These are phyloP conservation scores for Bombus superbus DNA, from an alignment of 1,140 invertebrate genomes.

Conservation along the genomic window DNA sequence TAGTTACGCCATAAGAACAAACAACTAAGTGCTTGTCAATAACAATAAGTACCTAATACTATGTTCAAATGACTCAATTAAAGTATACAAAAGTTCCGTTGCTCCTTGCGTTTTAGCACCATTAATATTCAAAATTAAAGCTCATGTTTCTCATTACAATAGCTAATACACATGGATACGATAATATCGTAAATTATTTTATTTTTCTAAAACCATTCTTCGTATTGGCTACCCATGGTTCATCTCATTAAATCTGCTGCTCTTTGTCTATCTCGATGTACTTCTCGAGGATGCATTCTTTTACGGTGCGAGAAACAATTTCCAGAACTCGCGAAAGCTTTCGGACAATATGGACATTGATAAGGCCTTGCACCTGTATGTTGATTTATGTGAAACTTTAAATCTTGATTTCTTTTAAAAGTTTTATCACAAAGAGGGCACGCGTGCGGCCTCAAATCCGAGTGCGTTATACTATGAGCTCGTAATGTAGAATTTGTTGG, in stretches of 20 bases:
- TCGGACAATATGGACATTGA: constrained; percentile 91
- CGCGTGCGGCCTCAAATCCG: constrained; percentile 87
- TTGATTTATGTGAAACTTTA: constrained; percentile 91
- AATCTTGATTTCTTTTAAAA: constrained; percentile 89
- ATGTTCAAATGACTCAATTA: constrained; percentile 58
- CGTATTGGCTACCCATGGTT: constrained; percentile 73
- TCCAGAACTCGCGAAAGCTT: constrained; percentile 90
- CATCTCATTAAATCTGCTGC: constrained; percentile 83
- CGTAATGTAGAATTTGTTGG: constrained; percentile 87
- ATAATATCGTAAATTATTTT: constrained; percentile 29
- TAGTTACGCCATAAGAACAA: constrained; percentile 53
- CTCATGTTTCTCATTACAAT: constrained; percentile 38
- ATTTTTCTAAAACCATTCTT: constrained; percentile 72
- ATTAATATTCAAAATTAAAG: constrained; percentile 60
- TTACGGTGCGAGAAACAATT: constrained; percentile 90
- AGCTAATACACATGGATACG: constrained; percentile 41
- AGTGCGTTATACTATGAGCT: constrained; percentile 89
- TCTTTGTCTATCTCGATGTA: constrained; percentile 81
- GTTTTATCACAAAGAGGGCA: constrained; percentile 89
- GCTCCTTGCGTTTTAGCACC: constrained; percentile 53
- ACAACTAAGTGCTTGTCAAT: constrained; percentile 56
- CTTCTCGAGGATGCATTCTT: constrained; percentile 87
- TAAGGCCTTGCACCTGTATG: constrained; percentile 92
- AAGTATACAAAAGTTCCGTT: constrained; percentile 57
- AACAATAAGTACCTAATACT: constrained; percentile 58